Conservation (phyloP, 1,140 invertebrate species). For the Delia radicum region DNA sequence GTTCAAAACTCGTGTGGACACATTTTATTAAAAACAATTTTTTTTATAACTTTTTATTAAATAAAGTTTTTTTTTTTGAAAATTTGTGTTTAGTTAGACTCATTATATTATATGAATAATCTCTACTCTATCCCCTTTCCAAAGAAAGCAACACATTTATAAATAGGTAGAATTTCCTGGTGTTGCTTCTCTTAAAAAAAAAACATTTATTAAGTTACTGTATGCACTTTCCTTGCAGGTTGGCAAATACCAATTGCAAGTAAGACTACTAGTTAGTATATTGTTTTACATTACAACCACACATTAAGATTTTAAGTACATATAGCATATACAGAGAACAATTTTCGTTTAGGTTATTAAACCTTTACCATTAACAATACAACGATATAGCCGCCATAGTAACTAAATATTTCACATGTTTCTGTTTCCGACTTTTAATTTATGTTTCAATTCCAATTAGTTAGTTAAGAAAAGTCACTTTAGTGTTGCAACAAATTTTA, state of each 20-base stretch:
- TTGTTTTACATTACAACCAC: background rate
- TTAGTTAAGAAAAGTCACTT: constrained; percentile 18
- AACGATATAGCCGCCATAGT: background rate
- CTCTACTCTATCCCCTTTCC: too few relatives aligned
- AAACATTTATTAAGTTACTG: too few relatives aligned
- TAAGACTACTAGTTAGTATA: background rate
- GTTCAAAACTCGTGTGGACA: too few relatives aligned
- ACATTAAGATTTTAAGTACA: background rate
- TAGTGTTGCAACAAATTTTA: background rate
- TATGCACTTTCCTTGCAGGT: too few relatives aligned
- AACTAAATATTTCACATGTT: constrained; percentile 7
- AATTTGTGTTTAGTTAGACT: too few relatives aligned
- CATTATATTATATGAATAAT: too few relatives aligned
- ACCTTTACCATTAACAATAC: background rate
- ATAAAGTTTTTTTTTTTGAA: too few relatives aligned
- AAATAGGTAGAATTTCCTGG: too few relatives aligned
- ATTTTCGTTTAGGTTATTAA: background rate
- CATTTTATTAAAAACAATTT: too few relatives aligned
- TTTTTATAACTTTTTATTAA: too few relatives aligned
- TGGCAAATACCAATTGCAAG: background rate
- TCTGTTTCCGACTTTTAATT: constrained; percentile 33
- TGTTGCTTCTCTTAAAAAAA: too few relatives aligned
- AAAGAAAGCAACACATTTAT: too few relatives aligned
- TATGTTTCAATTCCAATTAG: constrained; percentile 33
- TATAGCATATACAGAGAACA: background rate